Base-by-base conservation (phyloP, 2,797 vertebrate species). In the Synanceia verrucosa region DNA sequence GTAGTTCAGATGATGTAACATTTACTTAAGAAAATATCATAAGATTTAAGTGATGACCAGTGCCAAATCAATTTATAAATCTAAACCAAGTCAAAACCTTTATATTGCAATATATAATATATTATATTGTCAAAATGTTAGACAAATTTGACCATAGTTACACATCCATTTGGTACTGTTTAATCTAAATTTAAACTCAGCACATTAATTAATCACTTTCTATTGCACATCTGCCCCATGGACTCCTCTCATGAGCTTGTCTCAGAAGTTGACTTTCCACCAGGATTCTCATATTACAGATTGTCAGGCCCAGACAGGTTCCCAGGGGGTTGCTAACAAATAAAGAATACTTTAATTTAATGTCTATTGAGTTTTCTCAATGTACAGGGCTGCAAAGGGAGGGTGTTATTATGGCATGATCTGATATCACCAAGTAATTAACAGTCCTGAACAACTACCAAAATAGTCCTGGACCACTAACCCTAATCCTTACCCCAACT, bases 291-390 rank as follows among this genome's bases (percentile, higher is more conserved):
- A 70, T 71, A 65, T 70, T 61, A 39, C 65, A 73, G 36, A 50
- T 21, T 64, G 47, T 70, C 66, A 65, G 64, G 43, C 44, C 26
- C 41, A 79, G 47, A 69, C 44, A 33, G 55, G 53, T 44, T 87
- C 47, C 46, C 60, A 33, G 28, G 50, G 70, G 82, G n/a, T 62
- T 76, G 39, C 12, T 7, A 21, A 36, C 28, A 65, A 79, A 80
- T 60, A 51, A 66, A 81, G 50, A 73, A 78, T 36, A 59, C 51
- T 57, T 72, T 72, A 55, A 80, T 85, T 85, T 83, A 64, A 76
- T 6, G 24, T 76, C 79, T 75, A 75, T 78, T 73, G 41, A 50
- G 59, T 79, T 79, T 83, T 74, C 31, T 69, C 59, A 64, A 70
- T 70, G 60, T 57, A 23, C 34, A 50, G 41, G 9, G 16, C 66